These are phyloP conservation scores for Acronicta alni DNA, from an alignment of 2,888 invertebrate species.

Conservation along the genomic window DNA sequence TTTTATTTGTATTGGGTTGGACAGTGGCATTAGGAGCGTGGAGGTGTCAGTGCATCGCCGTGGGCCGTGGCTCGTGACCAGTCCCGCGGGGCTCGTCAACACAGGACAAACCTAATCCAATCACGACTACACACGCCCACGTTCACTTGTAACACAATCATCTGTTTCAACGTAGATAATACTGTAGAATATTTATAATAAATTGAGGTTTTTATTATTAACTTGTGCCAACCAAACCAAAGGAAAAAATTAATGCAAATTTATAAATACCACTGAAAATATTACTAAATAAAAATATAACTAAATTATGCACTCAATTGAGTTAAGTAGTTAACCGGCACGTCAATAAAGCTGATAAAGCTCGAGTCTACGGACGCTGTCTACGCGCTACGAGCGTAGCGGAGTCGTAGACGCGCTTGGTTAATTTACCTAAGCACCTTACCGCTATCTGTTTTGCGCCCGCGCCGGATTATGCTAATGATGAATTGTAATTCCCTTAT, in stretches of 20 bases:
- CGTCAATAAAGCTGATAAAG: conserved; percentile 65
- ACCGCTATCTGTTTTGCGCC: conserved; percentile 85
- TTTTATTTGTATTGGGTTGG: conserved; percentile 77
- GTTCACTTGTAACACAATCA: conserved; percentile 53
- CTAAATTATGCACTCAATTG: conserved; percentile 27
- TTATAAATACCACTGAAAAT: neutral
- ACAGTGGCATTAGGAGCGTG: conserved; percentile 75
- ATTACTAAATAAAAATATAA: conserved; percentile 24
- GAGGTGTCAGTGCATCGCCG: conserved; percentile 77
- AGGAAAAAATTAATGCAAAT: neutral
- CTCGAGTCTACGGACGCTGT: conserved; percentile 54
- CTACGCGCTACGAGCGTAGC: conserved; percentile 62
- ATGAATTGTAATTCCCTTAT: conserved; percentile 84
- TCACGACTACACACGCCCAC: conserved; percentile 86
- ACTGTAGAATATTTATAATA: conserved; percentile 32
- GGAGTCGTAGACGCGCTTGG: conserved; percentile 67
- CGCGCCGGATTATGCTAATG: conserved; percentile 86
- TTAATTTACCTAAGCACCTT: conserved; percentile 88
- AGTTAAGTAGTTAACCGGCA: conserved; percentile 52
- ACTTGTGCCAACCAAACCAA: neutral
- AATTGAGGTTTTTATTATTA: conserved; percentile 9
- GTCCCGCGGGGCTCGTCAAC: conserved; percentile 91
- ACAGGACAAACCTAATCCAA: conserved; percentile 90
- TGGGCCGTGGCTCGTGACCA: conserved; percentile 63
- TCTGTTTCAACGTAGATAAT: conserved; percentile 35